A percentile compares a stretch with the other conserved stretches of the same genome.
Conservation (phyloP, 2,113 vertebrate genomes). For the Ploceus nigricollis region DNA sequence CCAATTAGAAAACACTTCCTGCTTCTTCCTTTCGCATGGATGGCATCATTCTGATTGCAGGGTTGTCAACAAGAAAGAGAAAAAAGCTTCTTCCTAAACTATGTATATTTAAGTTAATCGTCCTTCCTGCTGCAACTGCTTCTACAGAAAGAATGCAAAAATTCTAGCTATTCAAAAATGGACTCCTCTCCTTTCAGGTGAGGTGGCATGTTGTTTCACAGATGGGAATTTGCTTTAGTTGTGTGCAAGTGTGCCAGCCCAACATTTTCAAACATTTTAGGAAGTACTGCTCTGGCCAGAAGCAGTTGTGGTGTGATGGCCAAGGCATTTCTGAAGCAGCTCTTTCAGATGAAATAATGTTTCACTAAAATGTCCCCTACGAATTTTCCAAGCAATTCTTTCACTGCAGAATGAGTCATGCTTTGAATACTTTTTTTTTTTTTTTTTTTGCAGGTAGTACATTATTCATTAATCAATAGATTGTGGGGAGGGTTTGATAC, state of each 20-base stretch:
- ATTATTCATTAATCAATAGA: conserved; percentile 33
- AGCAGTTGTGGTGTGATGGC: neutral
- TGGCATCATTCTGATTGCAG: neutral
- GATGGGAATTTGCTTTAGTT: neutral
- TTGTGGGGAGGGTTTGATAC: neutral
- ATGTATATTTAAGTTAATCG: accelerated
- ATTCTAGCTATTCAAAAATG: neutral
- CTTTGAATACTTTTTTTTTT: neutral
- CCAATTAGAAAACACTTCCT: neutral
- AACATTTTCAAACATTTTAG: neutral
- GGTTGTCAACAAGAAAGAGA: neutral
- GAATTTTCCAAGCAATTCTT: conserved; percentile 13
- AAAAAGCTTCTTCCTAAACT: neutral
- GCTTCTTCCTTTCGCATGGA: neutral
- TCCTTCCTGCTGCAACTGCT: neutral
- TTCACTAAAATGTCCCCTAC: neutral
- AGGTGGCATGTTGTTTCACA: neutral
- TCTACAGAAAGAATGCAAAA: neutral
- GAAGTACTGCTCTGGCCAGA: neutral
- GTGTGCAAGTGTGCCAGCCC: neutral
- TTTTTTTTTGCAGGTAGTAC: conserved; percentile 27
- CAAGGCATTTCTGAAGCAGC: neutral
- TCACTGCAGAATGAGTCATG: conserved; percentile 25
- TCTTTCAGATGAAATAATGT: neutral
- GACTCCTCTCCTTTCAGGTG: neutral